A percentile compares a stretch with the other conserved stretches of the same genome.
These are phyloP conservation scores for Scomberomorus guttatus DNA, from an alignment of 2,797 vertebrate genomes.

Conservation along the genomic window DNA sequence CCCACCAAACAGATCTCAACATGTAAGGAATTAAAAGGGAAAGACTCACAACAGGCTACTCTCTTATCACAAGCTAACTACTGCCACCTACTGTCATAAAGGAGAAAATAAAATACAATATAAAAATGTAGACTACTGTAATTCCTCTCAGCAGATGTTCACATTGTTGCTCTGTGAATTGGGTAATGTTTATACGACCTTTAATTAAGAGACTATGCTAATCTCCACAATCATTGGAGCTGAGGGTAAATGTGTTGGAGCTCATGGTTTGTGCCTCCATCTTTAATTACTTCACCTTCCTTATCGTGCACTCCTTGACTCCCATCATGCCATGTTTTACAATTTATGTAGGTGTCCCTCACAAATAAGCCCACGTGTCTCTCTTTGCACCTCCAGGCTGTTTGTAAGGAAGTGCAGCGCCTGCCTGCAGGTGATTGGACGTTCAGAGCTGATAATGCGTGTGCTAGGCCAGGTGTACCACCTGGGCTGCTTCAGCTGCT, in stretches of 20 bases:
- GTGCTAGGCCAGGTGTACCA: conserved; percentile 94
- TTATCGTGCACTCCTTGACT: conserved; percentile 30
- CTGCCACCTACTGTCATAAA: conserved; percentile 83
- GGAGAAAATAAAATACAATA: conserved; percentile 55
- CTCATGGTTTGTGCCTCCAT: conserved; percentile 44
- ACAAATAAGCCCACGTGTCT: conserved; percentile 19
- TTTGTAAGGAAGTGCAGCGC: conserved; percentile 94
- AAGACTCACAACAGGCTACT: conserved; percentile 27
- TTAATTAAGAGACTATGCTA: conserved; percentile 82
- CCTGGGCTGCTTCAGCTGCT: conserved; percentile 93
- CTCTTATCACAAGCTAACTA: conserved; percentile 70
- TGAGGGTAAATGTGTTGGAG: conserved; percentile 61
- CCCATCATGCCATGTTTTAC: conserved; percentile 14
- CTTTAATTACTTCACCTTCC: conserved; percentile 65
- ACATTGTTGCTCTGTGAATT: conserved; percentile 81
- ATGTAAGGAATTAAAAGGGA: conserved; percentile 44
- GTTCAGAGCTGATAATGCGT: conserved; percentile 93
- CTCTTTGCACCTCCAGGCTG: conserved; percentile 80
- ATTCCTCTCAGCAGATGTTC: conserved; percentile 82
- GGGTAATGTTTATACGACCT: conserved; percentile 76
- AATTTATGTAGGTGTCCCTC: conserved; percentile 9
- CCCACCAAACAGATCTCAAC: conserved; percentile 45
- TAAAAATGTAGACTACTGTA: conserved; percentile 55
- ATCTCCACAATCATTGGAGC: conserved; percentile 68
- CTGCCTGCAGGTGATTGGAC: conserved; percentile 90